phyloP scores from a whole-genome alignment of 2,797 vertebrate species.

The Lacerta viridis region DNA sequence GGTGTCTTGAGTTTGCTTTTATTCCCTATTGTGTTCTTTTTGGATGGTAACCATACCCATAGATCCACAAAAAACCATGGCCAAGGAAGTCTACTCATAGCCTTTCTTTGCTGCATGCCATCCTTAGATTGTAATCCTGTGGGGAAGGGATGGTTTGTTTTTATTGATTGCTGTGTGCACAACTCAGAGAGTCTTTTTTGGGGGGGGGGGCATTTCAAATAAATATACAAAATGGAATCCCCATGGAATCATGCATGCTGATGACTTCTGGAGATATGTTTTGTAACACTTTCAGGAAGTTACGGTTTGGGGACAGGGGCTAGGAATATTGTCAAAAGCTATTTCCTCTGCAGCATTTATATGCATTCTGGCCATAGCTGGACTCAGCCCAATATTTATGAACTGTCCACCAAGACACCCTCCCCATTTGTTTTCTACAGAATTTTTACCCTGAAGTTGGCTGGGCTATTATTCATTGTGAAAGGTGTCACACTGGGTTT shows the following conservation, averaged over 20 bases:
- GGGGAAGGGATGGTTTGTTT: no score
- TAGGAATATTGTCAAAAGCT: neutral
- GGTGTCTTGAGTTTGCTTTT: no score
- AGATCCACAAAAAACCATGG: no score
- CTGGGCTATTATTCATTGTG: neutral
- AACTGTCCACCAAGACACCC: neutral
- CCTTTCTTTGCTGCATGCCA: no score
- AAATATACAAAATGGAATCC: neutral
- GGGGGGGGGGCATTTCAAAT: no score
- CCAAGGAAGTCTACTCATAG: no score
- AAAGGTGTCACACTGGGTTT: neutral
- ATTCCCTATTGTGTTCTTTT: no score
- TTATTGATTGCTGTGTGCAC: no score
- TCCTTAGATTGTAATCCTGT: no score
- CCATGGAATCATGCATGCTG: neutral
- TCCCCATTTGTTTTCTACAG: neutral
- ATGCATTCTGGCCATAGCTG: constrained; percentile 10
- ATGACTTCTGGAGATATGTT: neutral
- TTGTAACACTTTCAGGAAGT: neutral
- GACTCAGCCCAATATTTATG: neutral
- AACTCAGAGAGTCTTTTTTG: no score
- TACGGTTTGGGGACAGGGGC: neutral
- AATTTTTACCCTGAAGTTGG: neutral
- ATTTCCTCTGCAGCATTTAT: neutral
- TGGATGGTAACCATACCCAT: no score